Conservation (phyloP, 2,797 vertebrate genomes). For the Karalla daura region DNA sequence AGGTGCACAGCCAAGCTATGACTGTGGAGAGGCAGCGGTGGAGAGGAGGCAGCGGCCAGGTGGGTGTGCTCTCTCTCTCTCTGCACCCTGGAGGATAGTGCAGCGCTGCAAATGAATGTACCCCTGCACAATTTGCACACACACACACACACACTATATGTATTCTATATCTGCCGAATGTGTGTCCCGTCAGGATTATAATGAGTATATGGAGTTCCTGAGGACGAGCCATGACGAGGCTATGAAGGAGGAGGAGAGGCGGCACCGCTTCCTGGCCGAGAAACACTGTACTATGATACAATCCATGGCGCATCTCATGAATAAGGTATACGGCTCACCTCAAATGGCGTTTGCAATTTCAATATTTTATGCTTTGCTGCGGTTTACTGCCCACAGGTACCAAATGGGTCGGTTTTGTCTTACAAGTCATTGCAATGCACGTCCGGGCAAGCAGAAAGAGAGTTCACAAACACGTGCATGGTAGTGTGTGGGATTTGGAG, state of each 20-base stretch:
- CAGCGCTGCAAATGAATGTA: neutral
- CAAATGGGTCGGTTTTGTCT: neutral
- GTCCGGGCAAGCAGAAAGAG: neutral
- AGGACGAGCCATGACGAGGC: conserved; percentile 89
- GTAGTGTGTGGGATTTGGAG: conserved; percentile 18
- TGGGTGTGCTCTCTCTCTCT: conserved; percentile 51
- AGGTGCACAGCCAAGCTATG: conserved; percentile 85
- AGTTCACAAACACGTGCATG: conserved; percentile 16
- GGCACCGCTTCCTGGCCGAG: conserved; percentile 95
- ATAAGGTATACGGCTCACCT: conserved; percentile 72
- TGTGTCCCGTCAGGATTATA: conserved; percentile 81
- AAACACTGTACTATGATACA: conserved; percentile 87
- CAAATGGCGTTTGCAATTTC: neutral
- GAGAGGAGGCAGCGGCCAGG: conserved; percentile 84
- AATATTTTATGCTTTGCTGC: conserved; percentile 19
- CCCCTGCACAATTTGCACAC: neutral
- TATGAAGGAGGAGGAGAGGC: conserved; percentile 91
- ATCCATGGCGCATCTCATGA: conserved; percentile 76
- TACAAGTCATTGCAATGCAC: neutral
- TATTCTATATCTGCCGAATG: neutral
- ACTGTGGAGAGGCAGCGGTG: conserved; percentile 85
- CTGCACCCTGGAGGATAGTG: neutral
- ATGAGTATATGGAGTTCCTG: conserved; percentile 88
- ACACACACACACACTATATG: too few relatives aligned
- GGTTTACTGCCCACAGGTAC: neutral